These are phyloP conservation scores for Ifrita kowaldi DNA, from an alignment of 2,113 vertebrate species.

Conservation along the genomic window DNA sequence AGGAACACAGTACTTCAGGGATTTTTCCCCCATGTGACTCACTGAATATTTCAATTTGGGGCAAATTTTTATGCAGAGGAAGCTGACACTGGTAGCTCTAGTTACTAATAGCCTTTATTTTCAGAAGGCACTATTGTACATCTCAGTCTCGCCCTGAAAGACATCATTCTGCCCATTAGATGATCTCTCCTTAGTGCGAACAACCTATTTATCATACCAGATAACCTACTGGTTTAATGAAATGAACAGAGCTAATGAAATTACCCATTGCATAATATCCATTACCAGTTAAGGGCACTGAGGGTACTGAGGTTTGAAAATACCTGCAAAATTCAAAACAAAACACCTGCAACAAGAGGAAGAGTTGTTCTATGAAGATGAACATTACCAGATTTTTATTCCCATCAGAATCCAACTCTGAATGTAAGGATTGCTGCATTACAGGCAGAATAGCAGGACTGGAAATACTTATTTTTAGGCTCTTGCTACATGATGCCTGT, in stretches of 20 bases:
- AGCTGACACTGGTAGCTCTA: neutral
- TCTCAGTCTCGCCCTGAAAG: neutral
- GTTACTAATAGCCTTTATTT: neutral
- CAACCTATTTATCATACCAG: neutral
- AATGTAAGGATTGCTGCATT: neutral
- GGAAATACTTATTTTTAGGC: neutral
- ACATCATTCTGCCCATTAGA: neutral
- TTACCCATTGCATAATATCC: neutral
- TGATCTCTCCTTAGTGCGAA: neutral
- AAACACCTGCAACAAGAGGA: neutral
- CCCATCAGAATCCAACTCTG: neutral
- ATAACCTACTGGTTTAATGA: rapidly evolving
- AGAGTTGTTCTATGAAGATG: neutral
- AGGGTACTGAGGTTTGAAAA: neutral
- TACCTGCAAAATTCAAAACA: neutral
- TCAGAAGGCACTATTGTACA: neutral
- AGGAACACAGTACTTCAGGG: neutral
- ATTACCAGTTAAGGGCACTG: neutral
- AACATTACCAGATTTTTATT: neutral
- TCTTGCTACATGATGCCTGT: neutral
- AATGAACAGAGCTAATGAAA: neutral
- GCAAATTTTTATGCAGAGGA: neutral
- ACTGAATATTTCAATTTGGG: neutral
- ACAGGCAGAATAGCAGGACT: neutral
- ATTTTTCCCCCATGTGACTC: rapidly evolving